These are phyloP conservation scores for Rhagium mordax DNA, from an alignment of 2,888 invertebrate species.

Conservation along the genomic window DNA sequence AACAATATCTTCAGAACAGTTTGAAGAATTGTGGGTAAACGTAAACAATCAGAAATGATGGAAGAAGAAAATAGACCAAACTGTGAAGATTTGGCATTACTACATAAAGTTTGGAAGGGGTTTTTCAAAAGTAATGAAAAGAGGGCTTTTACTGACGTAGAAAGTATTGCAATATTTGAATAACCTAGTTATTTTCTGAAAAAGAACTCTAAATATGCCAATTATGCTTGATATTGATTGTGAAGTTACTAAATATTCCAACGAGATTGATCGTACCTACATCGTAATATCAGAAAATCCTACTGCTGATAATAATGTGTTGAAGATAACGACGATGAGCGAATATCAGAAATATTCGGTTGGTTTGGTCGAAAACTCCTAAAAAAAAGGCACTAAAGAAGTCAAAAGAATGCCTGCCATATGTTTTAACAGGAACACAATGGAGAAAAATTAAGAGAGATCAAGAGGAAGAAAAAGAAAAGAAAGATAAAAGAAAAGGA, in stretches of 20 bases:
- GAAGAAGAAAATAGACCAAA: not conserved
- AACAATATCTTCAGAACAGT: conserved; percentile 2
- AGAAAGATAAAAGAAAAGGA: not conserved
- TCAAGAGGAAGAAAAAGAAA: conserved; percentile 8
- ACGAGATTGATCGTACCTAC: conserved; percentile 1
- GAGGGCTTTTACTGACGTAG: not conserved
- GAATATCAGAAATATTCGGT: not conserved
- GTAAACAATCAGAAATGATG: not conserved
- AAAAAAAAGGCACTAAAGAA: not conserved
- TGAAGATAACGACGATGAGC: not conserved
- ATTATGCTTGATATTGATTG: conserved; percentile 10
- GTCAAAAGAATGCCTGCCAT: conserved; percentile 1
- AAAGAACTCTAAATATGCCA: not conserved
- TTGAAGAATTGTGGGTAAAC: conserved; percentile 3
- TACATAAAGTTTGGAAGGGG: not conserved
- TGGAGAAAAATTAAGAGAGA: not conserved
- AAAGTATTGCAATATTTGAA: not conserved
- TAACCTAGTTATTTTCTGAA: not conserved
- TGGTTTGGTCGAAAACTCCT: not conserved
- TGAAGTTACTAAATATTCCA: conserved; percentile 2
- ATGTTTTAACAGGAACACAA: conserved; percentile 14
- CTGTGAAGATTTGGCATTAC: not conserved
- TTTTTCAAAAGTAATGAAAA: no score
- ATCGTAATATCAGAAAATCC: not conserved
- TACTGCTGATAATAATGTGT: not conserved